Conservation (phyloP, 2,888 invertebrate species). For the Agrochola lota region DNA sequence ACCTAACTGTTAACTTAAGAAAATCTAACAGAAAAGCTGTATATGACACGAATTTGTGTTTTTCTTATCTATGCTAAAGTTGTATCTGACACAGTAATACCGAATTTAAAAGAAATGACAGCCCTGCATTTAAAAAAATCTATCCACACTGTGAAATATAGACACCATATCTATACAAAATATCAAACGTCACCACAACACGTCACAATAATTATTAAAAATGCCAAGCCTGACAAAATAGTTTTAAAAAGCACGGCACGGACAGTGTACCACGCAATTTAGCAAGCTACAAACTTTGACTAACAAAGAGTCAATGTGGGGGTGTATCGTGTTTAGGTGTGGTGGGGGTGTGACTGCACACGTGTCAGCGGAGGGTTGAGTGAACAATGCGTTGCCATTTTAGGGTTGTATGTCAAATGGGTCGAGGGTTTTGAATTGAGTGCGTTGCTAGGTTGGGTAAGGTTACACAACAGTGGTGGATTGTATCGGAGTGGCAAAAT, state of each 20-base stretch:
- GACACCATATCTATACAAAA: constrained; percentile 2
- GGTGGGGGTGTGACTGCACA: constrained; percentile 57
- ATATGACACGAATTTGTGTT: background rate
- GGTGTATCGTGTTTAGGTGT: constrained; percentile 21
- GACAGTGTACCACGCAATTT: constrained; percentile 53
- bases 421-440: constrained; percentile 47
- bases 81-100: background rate
- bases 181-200: background rate
- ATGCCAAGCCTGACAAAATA: constrained; percentile 7
- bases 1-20: background rate
- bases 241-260: constrained; percentile 39
- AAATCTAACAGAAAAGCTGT: background rate
- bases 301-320: constrained; percentile 48
- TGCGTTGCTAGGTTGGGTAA: constrained; percentile 7
- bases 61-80: background rate
- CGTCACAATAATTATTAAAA: constrained; percentile 17
- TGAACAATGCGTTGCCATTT: constrained; percentile 53
- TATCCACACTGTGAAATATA: background rate
- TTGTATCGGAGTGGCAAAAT: constrained; percentile 5
- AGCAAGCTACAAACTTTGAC: constrained; percentile 47
- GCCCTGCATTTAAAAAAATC: background rate
- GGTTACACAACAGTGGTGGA: constrained; percentile 5
- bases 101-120: background rate
- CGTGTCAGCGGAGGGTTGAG: constrained; percentile 56
- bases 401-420: constrained; percentile 53